These are phyloP conservation scores for Montifringilla adamsi DNA, from an alignment of 2,113 vertebrate species.

Conservation along the genomic window DNA sequence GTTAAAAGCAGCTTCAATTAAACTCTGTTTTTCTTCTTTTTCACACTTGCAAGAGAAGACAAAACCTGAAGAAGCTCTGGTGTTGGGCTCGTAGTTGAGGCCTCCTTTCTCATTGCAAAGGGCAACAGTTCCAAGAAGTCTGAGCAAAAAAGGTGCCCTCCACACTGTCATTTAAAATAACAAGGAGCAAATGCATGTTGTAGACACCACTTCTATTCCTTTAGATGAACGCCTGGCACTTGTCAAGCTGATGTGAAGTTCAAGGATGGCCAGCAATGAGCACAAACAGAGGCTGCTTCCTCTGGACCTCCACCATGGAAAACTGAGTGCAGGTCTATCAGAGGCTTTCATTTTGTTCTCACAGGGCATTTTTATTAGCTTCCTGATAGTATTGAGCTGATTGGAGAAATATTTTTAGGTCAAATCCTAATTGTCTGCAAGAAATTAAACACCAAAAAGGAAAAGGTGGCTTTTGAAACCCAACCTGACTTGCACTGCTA, in stretches of 20 bases:
- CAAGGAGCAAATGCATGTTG: neutral
- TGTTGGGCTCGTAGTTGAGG: neutral
- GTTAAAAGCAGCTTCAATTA: neutral
- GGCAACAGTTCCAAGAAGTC: neutral
- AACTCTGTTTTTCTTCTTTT: neutral
- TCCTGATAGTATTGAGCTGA: neutral
- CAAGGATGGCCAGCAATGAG: neutral
- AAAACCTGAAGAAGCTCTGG: neutral
- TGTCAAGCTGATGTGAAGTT: neutral
- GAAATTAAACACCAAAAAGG: neutral
- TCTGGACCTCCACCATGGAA: neutral
- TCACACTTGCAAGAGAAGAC: neutral
- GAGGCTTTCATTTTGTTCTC: neutral
- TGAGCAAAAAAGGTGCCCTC: neutral
- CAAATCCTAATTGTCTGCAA: neutral
- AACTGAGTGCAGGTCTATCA: neutral
- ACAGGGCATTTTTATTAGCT: neutral
- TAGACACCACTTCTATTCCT: neutral
- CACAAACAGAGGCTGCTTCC: neutral
- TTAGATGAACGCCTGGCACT: neutral
- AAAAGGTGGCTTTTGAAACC: conserved; percentile 6
- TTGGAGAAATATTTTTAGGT: neutral
- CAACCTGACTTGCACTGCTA: neutral
- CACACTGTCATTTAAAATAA: neutral
- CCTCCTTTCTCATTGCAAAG: neutral